These are phyloP conservation scores for Lasioglossum lativentre DNA, from an alignment of 2,888 invertebrate species.

Conservation along the genomic window DNA sequence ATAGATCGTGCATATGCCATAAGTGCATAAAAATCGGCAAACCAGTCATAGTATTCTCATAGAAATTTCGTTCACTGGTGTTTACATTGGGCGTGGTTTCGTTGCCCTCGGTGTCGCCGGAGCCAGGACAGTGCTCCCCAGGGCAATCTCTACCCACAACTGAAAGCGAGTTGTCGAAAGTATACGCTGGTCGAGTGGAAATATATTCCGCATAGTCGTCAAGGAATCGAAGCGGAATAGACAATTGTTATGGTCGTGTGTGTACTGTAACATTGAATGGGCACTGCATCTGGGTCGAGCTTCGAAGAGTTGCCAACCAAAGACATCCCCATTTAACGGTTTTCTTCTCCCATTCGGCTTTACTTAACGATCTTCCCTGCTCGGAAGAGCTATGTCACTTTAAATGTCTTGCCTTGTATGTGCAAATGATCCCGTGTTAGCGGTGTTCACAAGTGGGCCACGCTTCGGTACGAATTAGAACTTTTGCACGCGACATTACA, in stretches of 20 bases:
- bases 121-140: neutral
- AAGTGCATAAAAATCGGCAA: neutral
- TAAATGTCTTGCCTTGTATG: slow-evolving; percentile 1
- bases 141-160: neutral
- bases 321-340: neutral
- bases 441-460: neutral
- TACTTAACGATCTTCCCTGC: neutral
- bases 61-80: neutral
- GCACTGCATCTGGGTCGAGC: neutral
- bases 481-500: neutral
- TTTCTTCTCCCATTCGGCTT: neutral
- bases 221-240: neutral
- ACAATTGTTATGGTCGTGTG: neutral
- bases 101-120: neutral
- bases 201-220: neutral
- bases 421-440: neutral
- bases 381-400: neutral
- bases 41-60: neutral
- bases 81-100: neutral
- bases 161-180: neutral
- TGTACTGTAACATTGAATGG: neutral
- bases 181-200: neutral
- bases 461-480: neutral
- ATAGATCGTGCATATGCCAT: too few species aligned
- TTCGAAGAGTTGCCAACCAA: neutral